Percentiles rank a stretch among this genome's conserved stretches.
phyloP scores from a whole-genome alignment of 2,113 vertebrate species.

The Hypocryptadius cinnamomeus region DNA sequence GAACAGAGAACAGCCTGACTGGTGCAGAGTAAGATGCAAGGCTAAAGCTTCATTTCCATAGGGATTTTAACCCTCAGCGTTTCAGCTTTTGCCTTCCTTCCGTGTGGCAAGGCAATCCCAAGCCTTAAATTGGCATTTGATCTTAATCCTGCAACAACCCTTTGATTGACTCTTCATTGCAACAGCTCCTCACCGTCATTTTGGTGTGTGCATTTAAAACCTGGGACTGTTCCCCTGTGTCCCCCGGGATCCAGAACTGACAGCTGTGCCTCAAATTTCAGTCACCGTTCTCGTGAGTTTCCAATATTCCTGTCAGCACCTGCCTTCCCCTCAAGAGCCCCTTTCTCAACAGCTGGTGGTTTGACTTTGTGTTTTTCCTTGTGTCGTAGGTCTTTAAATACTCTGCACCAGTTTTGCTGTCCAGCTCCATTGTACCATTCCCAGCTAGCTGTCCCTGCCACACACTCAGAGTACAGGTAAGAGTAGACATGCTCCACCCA shows the following conservation, averaged over 20 bases:
- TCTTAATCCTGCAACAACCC: neutral
- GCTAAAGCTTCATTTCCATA: constrained; percentile 11
- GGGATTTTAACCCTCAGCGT: neutral
- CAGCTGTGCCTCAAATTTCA: neutral
- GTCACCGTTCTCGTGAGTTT: neutral
- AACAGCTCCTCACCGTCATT: neutral
- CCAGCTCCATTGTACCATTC: constrained; percentile 69
- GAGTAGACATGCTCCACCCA: constrained; percentile 62
- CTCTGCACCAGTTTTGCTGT: constrained; percentile 74
- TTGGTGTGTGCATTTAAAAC: neutral
- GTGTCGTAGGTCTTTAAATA: constrained; percentile 74
- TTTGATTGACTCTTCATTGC: neutral
- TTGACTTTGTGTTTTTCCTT: constrained; percentile 76
- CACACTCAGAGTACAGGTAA: constrained; percentile 77
- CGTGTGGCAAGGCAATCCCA: neutral
- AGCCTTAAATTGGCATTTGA: constrained; percentile 6
- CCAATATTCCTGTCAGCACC: neutral
- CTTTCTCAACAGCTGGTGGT: constrained; percentile 40
- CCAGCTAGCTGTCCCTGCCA: constrained; percentile 73
- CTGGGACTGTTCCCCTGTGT: neutral
- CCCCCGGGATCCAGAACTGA: neutral
- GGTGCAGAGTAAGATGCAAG: constrained; percentile 62
- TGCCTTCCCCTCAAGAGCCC: neutral
- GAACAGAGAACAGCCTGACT: constrained; percentile 47
- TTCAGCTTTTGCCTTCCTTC: neutral